A percentile compares a stretch with the other conserved stretches of the same genome.
Conservation (phyloP, 2,113 vertebrate species). For the Sinocyclocheilus rhinocerous region DNA sequence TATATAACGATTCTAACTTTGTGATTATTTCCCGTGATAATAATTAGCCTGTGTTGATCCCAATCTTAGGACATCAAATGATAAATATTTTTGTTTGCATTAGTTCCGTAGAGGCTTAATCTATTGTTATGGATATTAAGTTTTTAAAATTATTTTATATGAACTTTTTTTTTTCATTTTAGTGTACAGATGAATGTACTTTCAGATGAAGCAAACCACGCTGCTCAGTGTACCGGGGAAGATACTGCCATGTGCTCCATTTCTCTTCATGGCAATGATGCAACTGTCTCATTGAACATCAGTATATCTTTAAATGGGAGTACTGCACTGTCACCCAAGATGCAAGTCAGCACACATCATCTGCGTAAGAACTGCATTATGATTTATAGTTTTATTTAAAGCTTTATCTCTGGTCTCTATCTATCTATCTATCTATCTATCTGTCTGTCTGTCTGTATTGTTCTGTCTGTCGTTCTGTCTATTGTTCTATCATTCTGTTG, state of each 20-base stretch:
- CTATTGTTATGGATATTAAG: not conserved
- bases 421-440: not conserved
- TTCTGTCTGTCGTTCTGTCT: not conserved
- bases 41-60: not conserved
- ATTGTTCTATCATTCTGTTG: not conserved
- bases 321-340: constrained; percentile 66
- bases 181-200: constrained; percentile 29
- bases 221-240: constrained; percentile 59
- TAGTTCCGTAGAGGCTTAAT: not conserved
- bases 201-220: constrained; percentile 42
- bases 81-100: not conserved
- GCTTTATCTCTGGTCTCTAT: not conserved
- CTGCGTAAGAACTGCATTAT: constrained; percentile 71
- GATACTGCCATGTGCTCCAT: constrained; percentile 73
- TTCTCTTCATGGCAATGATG: constrained; percentile 55
- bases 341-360: constrained; percentile 67
- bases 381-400: not conserved
- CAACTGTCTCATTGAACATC: constrained; percentile 72
- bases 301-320: constrained; percentile 51
- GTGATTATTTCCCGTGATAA: not conserved
- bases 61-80: not conserved
- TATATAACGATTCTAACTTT: not conserved
- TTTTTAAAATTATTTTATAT: not conserved
- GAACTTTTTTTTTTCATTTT: not conserved
- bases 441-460: not conserved